phyloP scores from a whole-genome alignment of 2,113 vertebrate species.

The Agapornis roseicollis region DNA sequence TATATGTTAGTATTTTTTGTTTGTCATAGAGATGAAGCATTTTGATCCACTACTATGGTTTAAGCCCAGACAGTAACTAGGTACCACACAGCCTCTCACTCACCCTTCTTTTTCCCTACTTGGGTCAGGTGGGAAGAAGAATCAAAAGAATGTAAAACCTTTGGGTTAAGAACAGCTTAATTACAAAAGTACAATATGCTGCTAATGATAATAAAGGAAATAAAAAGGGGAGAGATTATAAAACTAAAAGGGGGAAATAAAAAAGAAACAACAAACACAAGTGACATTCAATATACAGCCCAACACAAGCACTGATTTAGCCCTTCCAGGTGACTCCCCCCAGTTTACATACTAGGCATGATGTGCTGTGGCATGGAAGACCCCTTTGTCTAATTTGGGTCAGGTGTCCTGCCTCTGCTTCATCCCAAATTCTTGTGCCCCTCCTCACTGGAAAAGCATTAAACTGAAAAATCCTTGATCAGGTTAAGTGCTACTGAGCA shows the following conservation, averaged over 20 bases:
- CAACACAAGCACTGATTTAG: neutral
- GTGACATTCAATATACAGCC: neutral
- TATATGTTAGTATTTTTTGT: neutral
- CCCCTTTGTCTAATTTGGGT: neutral
- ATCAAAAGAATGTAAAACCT: neutral
- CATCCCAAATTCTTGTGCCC: neutral
- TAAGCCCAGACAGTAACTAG: neutral
- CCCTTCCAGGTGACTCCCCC: neutral
- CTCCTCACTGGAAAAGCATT: neutral
- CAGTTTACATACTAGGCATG: neutral
- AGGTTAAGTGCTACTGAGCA: neutral
- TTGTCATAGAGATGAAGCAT: neutral
- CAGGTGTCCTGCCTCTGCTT: neutral
- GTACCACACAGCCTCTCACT: neutral
- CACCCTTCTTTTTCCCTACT: neutral
- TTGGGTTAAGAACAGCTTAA: neutral
- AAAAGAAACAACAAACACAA: neutral
- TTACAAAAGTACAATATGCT: neutral
- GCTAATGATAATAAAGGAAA: neutral
- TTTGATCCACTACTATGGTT: neutral
- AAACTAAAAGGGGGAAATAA: neutral
- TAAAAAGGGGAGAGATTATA: neutral
- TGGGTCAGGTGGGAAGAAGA: neutral
- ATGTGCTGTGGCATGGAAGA: neutral
- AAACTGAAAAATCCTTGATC: neutral